These are phyloP conservation scores for Zaprionus camerounensis DNA, from an alignment of 1,140 invertebrate species.

Conservation along the genomic window DNA sequence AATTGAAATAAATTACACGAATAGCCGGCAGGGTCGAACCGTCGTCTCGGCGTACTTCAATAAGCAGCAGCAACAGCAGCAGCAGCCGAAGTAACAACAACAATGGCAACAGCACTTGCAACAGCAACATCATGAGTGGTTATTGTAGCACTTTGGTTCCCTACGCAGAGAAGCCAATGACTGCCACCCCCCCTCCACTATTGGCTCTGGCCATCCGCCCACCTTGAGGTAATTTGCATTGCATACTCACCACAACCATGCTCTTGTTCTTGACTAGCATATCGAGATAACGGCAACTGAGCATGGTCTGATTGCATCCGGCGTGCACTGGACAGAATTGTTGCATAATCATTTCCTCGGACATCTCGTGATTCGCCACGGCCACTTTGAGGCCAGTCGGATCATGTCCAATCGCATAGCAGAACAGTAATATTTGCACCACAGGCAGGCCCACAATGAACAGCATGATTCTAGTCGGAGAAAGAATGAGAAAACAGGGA, in stretches of 20 bases:
- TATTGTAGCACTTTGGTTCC: slow-evolving; percentile 60
- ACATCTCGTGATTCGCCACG: slow-evolving; percentile 93
- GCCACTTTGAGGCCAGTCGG: slow-evolving; percentile 93
- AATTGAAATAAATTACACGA: slow-evolving; percentile 82
- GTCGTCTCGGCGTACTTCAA: slow-evolving; percentile 51
- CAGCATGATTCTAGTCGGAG: slow-evolving; percentile 89
- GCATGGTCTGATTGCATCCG: slow-evolving; percentile 87
- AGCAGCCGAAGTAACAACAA: neutral
- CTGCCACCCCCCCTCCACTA: slow-evolving; percentile 4
- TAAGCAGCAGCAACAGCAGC: slow-evolving; percentile 36
- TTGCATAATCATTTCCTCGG: slow-evolving; percentile 85
- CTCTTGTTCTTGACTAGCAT: slow-evolving; percentile 87
- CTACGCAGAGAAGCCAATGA: slow-evolving; percentile 50
- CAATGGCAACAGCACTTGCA: slow-evolving; percentile 35
- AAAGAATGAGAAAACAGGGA: slow-evolving; percentile 31
- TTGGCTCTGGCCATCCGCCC: neutral
- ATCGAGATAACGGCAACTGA: slow-evolving; percentile 92
- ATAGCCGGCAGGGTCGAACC: slow-evolving; percentile 56
- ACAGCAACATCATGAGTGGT: slow-evolving; percentile 60
- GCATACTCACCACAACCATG: slow-evolving; percentile 86
- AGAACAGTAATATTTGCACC: slow-evolving; percentile 97
- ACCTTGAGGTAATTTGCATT: slow-evolving; percentile 71
- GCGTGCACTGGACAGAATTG: slow-evolving; percentile 85
- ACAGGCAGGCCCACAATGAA: slow-evolving; percentile 97
- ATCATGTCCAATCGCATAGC: slow-evolving; percentile 96